Percentiles rank a stretch among this genome's conserved stretches.
Conservation (phyloP, 2,888 invertebrate genomes). For the Eupithecia tripunctaria region DNA sequence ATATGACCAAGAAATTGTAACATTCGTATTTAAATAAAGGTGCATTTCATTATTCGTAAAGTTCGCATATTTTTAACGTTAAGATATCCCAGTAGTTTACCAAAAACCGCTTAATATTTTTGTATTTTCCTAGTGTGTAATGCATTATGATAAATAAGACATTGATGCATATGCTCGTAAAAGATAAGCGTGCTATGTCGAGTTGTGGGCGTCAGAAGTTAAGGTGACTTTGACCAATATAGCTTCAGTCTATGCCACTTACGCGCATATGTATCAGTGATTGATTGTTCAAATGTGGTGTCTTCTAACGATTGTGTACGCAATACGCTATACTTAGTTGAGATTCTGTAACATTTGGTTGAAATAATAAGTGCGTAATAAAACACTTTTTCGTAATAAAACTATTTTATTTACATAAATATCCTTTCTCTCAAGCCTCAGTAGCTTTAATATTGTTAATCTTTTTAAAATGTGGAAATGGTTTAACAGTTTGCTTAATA, state of each 20-base stretch:
- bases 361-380: slow-evolving; percentile 85
- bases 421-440: slow-evolving; percentile 21
- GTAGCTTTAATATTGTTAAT: neutral
- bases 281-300: slow-evolving; percentile 58
- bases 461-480: neutral
- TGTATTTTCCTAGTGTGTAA: slow-evolving; percentile 83
- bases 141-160: slow-evolving; percentile 43
- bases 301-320: slow-evolving; percentile 80
- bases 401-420: slow-evolving; percentile 52
- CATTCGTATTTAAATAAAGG: slow-evolving; percentile 64
- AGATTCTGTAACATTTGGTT: slow-evolving; percentile 81
- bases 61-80: slow-evolving; percentile 58
- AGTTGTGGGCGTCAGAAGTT: neutral
- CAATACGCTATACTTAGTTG: slow-evolving; percentile 79
- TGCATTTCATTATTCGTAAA: slow-evolving; percentile 71
- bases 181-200: neutral
- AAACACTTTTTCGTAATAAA: slow-evolving; percentile 82
- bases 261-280: neutral
- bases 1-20: slow-evolving; percentile 63
- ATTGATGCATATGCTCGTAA: slow-evolving; percentile 10
- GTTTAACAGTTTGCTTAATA: neutral
- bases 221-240: neutral
- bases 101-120: slow-evolving; percentile 82
- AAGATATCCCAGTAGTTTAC: slow-evolving; percentile 73
- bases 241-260: neutral